Evolutionary conservation across 2,113 vertebrate genomes (phyloP).

Genomic region (Pyrgilauda ruficollis): DNA sequence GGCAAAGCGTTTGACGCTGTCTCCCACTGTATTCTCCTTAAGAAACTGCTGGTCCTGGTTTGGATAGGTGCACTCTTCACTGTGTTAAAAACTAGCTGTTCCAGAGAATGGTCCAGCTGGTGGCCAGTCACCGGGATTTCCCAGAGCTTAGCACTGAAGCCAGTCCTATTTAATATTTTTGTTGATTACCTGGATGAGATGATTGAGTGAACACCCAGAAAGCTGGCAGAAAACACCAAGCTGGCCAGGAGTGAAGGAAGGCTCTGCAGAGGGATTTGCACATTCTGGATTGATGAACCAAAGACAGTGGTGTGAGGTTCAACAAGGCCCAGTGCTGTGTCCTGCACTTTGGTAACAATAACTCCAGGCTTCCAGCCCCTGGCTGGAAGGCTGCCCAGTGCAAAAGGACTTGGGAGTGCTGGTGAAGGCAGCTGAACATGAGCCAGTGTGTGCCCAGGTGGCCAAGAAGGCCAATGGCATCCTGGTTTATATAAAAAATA

Average conservation of each 20-base stretch:
- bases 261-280: background rate
- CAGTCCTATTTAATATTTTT: background rate
- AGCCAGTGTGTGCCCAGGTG: background rate
- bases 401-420: background rate
- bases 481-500: background rate
- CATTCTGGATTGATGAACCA: rapidly evolving
- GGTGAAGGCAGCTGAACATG: background rate
- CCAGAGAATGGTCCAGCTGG: background rate
- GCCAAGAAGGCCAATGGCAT: background rate
- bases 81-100: background rate
- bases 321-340: background rate
- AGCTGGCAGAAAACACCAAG: background rate
- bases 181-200: background rate
- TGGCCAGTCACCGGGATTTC: background rate
- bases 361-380: too few species aligned
- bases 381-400: background rate
- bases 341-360: background rate
- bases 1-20: background rate
- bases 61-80: background rate
- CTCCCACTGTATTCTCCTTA: background rate
- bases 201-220: background rate
- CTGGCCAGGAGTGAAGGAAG: background rate
- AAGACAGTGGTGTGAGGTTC: background rate
- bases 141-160: background rate
- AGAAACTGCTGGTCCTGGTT: background rate